Evolutionary conservation across 1,140 invertebrate species (phyloP), one percentile per base, ranked within the genome.

Genomic region (Dendrolimus punctatus): DNA sequence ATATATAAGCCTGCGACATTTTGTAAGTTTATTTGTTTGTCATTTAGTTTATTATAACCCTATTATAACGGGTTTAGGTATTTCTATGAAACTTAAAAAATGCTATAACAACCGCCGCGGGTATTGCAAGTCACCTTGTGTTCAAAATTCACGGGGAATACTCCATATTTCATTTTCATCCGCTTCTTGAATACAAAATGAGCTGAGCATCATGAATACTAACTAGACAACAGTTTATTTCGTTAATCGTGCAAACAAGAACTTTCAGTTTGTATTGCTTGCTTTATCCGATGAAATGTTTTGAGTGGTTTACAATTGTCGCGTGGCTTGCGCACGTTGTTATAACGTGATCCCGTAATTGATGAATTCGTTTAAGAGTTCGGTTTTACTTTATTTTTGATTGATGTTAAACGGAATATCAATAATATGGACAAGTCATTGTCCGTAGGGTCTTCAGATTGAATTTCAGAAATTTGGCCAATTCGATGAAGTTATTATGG

Each of bases 101-200:
- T 43, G 44, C 48, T 23, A 45, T 37, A 37, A 51, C 23, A 59
- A 61, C 59, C 60, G 58, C 49, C 50, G 49, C 56, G 60, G 65
- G 68, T 68, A 73, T 75, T 68, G 60, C 64, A 51, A 78, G 73
- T 74, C 69, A 78, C 70, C 73, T 75, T 68, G 68, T 71, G 61
- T 65, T 78, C 74, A 77, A 76, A 85, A 81, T 77, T 78, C 72
- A 74, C 62, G 57, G 63, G 67, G 75, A 80, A 79, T 71, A 74
- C 67, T 77, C 79, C 80, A 83, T 85, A 85, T 81, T 85, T 85
- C 81, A 85, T 85, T 80, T 83, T 71, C 71, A 55, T 70, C 60
- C 80, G 71, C 68, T 51, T 46, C 59, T 67, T 62, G 81, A 85
- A 85, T 85, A 80, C 76, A 72, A 56, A 83, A 85, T 80, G 73